Evolutionary conservation across 2,113 vertebrate species (phyloP).

Genomic region (Coryphaenoides rupestris): DNA sequence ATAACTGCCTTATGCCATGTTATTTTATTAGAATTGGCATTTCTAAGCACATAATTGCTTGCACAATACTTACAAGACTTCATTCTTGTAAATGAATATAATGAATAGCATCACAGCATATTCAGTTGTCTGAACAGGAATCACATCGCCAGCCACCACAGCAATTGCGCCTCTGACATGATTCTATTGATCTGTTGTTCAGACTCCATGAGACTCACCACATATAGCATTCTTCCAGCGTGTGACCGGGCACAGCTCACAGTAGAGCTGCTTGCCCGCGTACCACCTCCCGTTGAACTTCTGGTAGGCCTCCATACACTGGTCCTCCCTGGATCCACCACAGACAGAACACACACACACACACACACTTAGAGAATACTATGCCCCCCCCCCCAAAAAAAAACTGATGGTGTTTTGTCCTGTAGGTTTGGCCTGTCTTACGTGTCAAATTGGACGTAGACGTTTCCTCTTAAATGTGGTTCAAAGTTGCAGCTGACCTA

Average conservation of each 20-base stretch:
- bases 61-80: no score
- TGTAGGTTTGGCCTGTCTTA: conserved; percentile 67
- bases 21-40: no score
- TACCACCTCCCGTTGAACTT: conserved; percentile 96
- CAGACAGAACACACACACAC: background rate
- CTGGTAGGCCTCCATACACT: conserved; percentile 86
- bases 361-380: no score
- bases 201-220: conserved; percentile 68
- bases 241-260: conserved; percentile 92
- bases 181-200: background rate
- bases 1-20: no score
- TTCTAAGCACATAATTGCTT: no score
- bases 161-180: no score
- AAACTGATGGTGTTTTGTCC: background rate
- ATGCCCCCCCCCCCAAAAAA: no score
- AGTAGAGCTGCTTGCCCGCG: conserved; percentile 91
- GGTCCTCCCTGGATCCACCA: conserved; percentile 79
- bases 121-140: no score
- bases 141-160: no score
- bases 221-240: conserved; percentile 98
- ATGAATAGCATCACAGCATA: no score
- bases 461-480: conserved; percentile 94
- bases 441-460: conserved; percentile 94
- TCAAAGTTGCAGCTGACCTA: conserved; percentile 97
- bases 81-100: no score